Percentiles rank a stretch among this genome's conserved stretches.
phyloP scores from a whole-genome alignment of 2,888 invertebrate genomes.

The Elysia crispata region DNA sequence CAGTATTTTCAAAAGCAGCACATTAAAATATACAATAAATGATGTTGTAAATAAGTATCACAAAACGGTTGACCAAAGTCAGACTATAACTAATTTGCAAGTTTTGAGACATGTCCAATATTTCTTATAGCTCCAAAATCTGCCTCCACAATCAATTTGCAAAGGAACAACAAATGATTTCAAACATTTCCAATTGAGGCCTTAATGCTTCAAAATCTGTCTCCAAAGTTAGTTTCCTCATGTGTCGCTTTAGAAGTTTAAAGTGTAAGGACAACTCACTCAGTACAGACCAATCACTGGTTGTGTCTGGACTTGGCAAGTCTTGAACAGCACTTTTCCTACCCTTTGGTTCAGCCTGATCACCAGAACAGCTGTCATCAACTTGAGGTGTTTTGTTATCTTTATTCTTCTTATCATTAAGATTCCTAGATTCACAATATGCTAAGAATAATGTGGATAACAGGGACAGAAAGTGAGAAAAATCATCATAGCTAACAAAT shows the following conservation, averaged over 20 bases:
- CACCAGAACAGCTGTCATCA: too few species aligned
- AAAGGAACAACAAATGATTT: constrained; percentile 3
- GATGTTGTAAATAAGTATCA: too few species aligned
- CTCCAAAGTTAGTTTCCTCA: constrained; percentile 44
- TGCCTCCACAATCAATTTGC: too few species aligned
- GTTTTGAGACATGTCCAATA: too few species aligned
- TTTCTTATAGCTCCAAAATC: too few species aligned
- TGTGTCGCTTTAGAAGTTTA: constrained; percentile 32
- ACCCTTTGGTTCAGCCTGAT: too few species aligned
- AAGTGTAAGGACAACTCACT: constrained; percentile 24
- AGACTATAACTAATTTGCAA: too few species aligned
- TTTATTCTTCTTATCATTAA: too few species aligned
- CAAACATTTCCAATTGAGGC: constrained; percentile 27
- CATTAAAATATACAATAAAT: too few species aligned
- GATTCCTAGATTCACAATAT: constrained; percentile 23
- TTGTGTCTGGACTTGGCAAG: not conserved
- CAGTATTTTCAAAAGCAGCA: too few species aligned
- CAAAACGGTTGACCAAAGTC: too few species aligned
- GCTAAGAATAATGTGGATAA: constrained; percentile 32
- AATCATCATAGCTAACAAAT: constrained; percentile 12
- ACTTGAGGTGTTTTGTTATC: too few species aligned
- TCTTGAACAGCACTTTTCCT: not conserved
- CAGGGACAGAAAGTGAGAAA: constrained; percentile 34
- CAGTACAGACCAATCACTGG: not conserved
- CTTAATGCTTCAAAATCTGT: constrained; percentile 38